Base-by-base conservation (phyloP, 1,140 invertebrate species). In the Diabrotica undecimpunctata region DNA sequence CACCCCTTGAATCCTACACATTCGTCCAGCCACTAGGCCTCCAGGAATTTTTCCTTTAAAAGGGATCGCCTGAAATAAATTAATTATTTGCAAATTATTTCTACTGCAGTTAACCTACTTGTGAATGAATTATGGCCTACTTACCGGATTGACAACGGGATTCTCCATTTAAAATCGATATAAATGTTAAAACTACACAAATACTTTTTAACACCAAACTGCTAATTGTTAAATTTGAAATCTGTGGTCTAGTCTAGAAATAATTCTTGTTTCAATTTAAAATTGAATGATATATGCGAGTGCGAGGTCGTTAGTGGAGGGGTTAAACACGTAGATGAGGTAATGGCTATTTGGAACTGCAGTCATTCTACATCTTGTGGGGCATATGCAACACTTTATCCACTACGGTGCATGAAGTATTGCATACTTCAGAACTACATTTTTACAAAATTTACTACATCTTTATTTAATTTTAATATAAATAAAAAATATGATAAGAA, bases 1-100 rank as follows among this genome's bases (percentile, higher is more conserved):
- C 60, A 72, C 80, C 4, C 87, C 87, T 70, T 86, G 81, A 56
- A 89, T 80, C 46, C 85, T 74, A 50, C 89, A 79, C 79, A 88
- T 84, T 67, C 82, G 80, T 5, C 87, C 87, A 7, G 84, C 81
- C 70, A 78, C 78, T 61, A 87, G 78, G 3, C 85, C 85, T 10
- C 67, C 67, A 2, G 69, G 61, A 51, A 78, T 70, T n/a, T 68
- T 69, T 8, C 72, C 73, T 12, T 72, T 66, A 67, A 67, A 78
- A 4, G 77, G 77, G 10, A 74, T 56, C 51, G 70, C 64, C 74
- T 75, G 66, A 64, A 72, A 61, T 41, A 61, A 67, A 37, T 41
- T 62, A 61, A 62, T 41, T 65, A 54, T 59, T 38, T 57, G 11
- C 11, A 11, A 62, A 63, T 56, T 63, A 46, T 25, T 54, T 59